These are phyloP conservation scores for Crossaster papposus DNA, from an alignment of 53 echinoderm and acorn worm genomes.

Conservation along the genomic window DNA sequence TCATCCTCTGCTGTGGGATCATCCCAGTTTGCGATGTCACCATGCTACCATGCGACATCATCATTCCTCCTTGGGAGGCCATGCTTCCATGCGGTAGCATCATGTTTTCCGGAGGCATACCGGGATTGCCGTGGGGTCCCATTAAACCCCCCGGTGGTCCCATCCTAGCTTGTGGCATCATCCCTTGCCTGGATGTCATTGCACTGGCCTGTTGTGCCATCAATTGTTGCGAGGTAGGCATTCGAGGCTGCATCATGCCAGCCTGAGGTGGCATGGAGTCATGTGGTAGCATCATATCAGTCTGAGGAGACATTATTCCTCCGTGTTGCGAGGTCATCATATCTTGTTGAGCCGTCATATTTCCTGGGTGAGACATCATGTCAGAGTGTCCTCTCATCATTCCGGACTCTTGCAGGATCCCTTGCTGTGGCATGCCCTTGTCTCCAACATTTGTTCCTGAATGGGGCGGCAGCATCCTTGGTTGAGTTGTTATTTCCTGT, in stretches of 20 bases:
- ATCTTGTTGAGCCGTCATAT: constrained; percentile 56
- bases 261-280: constrained; percentile 36
- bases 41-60: constrained; percentile 63
- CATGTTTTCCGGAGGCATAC: constrained; percentile 64
- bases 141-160: constrained; percentile 27
- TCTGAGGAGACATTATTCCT: constrained; percentile 73
- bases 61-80: constrained; percentile 72
- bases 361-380: constrained; percentile 48
- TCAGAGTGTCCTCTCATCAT: constrained; percentile 42
- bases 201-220: constrained; percentile 45
- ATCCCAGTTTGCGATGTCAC: constrained; percentile 63
- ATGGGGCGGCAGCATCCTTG: constrained; percentile 57
- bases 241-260: constrained; percentile 53
- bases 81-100: constrained; percentile 67
- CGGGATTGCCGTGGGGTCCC: constrained; percentile 50
- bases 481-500: constrained; percentile 37
- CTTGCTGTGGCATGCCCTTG: constrained; percentile 21
- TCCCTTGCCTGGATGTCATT: constrained; percentile 39
- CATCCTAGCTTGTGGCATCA: constrained; percentile 55
- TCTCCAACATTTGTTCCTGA: constrained; percentile 31
- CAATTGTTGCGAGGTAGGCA: constrained; percentile 66
- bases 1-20: constrained; percentile 71
- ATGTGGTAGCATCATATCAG: constrained; percentile 50
- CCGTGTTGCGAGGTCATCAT: constrained; percentile 59
- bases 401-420: constrained; percentile 62